Conservation (phyloP, 2,113 vertebrate genomes). For the Smithornis capensis region DNA sequence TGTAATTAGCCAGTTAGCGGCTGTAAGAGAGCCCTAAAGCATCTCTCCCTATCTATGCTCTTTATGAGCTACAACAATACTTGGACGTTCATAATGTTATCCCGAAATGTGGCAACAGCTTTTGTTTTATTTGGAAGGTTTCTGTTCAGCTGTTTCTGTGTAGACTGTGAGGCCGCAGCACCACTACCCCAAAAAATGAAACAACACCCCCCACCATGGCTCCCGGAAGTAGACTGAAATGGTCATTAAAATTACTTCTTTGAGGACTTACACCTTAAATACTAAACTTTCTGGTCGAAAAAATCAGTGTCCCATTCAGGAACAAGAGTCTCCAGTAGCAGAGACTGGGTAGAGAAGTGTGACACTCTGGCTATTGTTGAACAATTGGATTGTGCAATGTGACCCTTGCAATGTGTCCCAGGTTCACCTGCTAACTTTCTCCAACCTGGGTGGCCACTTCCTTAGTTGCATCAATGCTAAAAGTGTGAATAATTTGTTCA, state of each 20-base stretch:
- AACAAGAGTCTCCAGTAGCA: neutral
- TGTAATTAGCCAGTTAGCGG: neutral
- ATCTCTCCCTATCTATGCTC: neutral
- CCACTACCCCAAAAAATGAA: rapidly evolving
- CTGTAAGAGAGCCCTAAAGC: neutral
- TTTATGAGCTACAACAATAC: neutral
- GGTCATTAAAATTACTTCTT: neutral
- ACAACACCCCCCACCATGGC: rapidly evolving
- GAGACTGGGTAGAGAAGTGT: neutral
- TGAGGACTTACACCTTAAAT: neutral
- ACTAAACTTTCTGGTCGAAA: neutral
- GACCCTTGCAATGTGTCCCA: neutral
- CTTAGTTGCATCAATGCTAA: neutral
- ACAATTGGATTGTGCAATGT: neutral
- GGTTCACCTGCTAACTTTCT: neutral
- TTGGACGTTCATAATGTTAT: too few relatives aligned
- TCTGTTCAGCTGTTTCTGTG: neutral
- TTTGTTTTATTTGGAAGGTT: neutral
- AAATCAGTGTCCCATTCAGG: neutral
- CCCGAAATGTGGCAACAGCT: neutral
- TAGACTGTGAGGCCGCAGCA: neutral
- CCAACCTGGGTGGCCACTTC: too few relatives aligned
- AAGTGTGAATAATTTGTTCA: neutral
- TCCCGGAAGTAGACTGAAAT: neutral
- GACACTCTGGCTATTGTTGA: neutral